These are phyloP conservation scores for Pelosia muscerda DNA, from an alignment of 2,888 invertebrate species.

Conservation along the genomic window DNA sequence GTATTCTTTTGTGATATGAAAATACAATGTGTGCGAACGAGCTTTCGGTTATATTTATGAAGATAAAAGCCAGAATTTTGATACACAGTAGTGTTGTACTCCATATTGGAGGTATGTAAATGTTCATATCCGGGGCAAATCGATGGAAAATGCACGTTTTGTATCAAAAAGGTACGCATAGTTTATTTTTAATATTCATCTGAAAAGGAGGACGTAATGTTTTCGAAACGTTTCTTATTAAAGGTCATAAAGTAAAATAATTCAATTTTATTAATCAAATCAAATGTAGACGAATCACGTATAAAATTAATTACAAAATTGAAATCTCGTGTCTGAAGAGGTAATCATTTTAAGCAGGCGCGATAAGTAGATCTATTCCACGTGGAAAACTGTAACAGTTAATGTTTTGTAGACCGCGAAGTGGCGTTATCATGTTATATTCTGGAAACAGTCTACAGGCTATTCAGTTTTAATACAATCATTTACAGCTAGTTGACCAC, in stretches of 20 bases:
- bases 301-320: background rate
- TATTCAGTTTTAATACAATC: background rate
- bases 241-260: background rate
- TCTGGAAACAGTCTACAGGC: background rate
- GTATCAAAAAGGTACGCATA: too few species aligned
- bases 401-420: background rate
- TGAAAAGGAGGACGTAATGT: too few species aligned
- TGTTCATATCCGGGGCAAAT: too few species aligned
- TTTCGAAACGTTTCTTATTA: too few species aligned
- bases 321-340: constrained; percentile 4
- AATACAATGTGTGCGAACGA: background rate
- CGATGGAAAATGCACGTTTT: too few species aligned
- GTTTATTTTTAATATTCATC: too few species aligned
- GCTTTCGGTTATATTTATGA: background rate
- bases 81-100: constrained; percentile 1
- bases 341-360: constrained; percentile 8
- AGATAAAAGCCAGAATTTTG: background rate
- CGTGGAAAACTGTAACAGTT: background rate
- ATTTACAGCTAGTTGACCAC: too few species aligned
- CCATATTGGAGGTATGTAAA: too few species aligned
- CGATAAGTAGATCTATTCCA: constrained; percentile 2
- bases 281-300: too few species aligned
- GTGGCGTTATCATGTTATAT: background rate
- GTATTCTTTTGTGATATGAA: background rate
- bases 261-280: background rate